Evolutionary conservation across 2,797 vertebrate species (phyloP), one percentile per base, ranked within the genome.

Genomic region (Limnodromus scolopaceus): DNA sequence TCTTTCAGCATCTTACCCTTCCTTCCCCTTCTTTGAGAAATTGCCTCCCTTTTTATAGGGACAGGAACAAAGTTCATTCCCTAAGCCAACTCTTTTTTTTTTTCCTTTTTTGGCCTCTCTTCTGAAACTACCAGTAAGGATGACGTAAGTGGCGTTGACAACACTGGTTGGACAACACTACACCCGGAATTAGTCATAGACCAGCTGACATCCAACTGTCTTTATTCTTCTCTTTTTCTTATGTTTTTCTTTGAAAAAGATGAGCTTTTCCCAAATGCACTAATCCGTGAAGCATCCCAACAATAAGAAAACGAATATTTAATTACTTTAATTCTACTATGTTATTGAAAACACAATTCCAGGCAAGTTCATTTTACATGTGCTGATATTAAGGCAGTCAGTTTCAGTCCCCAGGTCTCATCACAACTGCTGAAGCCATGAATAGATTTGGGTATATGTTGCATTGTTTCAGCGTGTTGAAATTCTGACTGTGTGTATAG

Each of bases 261-360:
- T 18, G 20, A 85, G 45, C 41, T 92, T 92, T 53, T 45, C 16
- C 45, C 43, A 72, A 72, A 84, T 12, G n/a, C 13, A 23, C 36
- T 86, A 90, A 78, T 69, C 30, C 69, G 45, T 13, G 39, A 90
- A 86, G 55, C 55, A 63, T 86, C 92, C 58, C 63, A 70, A 69
- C 54, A 96, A 90, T 46, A 82, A 79, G 43, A 65, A 93, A 94
- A 84, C 90, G 5, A 94, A 94, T 86, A 92, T 87, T 92, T 93
- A 86, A 94, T 84, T 82, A 70, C 43, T 92, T 92, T 84, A 90
- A 89, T 93, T 95, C 86, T 84, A 55, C 70, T 69, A 8, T 28
- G 41, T 72, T 92, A 88, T 32, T 76, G 86, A 90, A 95, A 93
- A 54, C 30, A 63, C 65, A 32, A 7, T 88, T 94, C 86, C 72